Evolutionary conservation across 1,140 invertebrate species (phyloP), one percentile per base, ranked within the genome.

Genomic region (Hyles vespertilio): DNA sequence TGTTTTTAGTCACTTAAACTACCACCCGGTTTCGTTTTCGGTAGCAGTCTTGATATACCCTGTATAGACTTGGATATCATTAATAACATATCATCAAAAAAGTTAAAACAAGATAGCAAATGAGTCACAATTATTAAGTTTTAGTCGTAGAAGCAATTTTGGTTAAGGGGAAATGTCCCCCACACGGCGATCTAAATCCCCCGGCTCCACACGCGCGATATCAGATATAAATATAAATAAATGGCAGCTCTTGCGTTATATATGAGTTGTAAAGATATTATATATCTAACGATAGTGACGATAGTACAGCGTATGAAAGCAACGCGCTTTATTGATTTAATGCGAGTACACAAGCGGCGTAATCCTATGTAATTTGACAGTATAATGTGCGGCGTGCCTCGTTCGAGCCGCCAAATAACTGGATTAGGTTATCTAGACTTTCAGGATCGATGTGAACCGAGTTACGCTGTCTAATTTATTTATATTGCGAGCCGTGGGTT

Each of bases 191-290:
- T 8, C 4, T 2, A 40, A 40, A 40, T 40, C 36, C 36, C 22
- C 22, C 22, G 22, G 36, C 36, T 5, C 36, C 36, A 40, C 36
- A 8, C n/a, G 45, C 43, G 53, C 59, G 75, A 78, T 79, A 79
- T 74, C 50, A 64, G 62, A 69, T 72, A 79, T 77, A 81, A 79
- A 81, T 79, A 80, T 70, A 81, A 74, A 77, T 78, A 81, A 81
- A 81, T 73, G 67, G 36, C 36, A 70, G 63, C 70, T 70, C 72
- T 74, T 72, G 63, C 62, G 66, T 72, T 67, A 70, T 69, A 55
- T 55, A 56, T 40, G 36, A 40, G 63, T 58, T 67, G 72, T 71
- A 72, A 77, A 80, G 74, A 80, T 69, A 75, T 69, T 67, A 67
- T 66, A 5, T 40, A 40, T 75, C 75, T 77, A 72, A 5, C 57